Percentiles rank a stretch among this genome's conserved stretches.
Conservation (phyloP, 1,140 invertebrate genomes). For the Drosophila melanica region DNA sequence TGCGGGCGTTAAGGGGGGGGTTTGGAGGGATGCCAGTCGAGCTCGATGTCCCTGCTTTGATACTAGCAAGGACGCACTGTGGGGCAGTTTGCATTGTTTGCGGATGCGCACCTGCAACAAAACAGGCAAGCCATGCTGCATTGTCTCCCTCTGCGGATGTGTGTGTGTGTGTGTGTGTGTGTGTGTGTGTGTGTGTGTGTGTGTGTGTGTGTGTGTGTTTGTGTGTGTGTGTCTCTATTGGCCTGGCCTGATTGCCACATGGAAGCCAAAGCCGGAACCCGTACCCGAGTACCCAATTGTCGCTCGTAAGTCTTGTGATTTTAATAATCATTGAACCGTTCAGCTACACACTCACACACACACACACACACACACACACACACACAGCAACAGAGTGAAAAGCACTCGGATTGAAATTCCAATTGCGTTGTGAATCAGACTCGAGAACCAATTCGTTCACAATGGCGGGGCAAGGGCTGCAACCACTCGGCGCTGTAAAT, state of each 20-base stretch:
- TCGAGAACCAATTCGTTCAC: not conserved
- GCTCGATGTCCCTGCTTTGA: slow-evolving; percentile 14
- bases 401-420: slow-evolving; percentile 15
- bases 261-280: not conserved
- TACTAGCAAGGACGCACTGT: slow-evolving; percentile 3
- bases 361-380: not conserved
- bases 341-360: not conserved
- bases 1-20: not conserved
- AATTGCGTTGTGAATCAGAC: slow-evolving; percentile 21
- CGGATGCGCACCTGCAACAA: slow-evolving; percentile 40
- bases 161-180: not conserved
- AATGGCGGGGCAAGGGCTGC: slow-evolving; percentile 30
- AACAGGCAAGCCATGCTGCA: no score
- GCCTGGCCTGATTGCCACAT: not conserved
- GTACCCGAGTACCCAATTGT: slow-evolving; percentile 21
- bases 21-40: not conserved
- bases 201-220: not conserved
- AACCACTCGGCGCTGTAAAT: slow-evolving; percentile 32
- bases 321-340: slow-evolving; percentile 17
- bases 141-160: no score
- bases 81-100: slow-evolving; percentile 7
- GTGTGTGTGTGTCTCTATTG: not conserved
- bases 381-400: not conserved
- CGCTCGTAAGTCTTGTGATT: slow-evolving; percentile 20
- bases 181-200: slow-evolving; percentile 2